A percentile compares a stretch with the other conserved stretches of the same genome.
Conservation (phyloP, 1,140 invertebrate species). For the Conopomorpha cramerella region DNA sequence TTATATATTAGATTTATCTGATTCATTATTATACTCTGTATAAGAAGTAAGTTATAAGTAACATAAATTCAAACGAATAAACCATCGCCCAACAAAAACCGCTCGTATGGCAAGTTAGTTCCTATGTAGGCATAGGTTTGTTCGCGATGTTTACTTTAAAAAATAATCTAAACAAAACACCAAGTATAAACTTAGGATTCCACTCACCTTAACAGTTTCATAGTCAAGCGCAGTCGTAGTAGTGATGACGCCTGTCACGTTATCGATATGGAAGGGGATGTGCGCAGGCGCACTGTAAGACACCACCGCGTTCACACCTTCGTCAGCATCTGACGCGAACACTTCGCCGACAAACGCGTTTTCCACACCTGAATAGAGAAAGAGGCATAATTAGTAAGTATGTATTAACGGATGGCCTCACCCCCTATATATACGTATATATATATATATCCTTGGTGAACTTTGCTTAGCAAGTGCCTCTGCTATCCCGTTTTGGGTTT, state of each 20-base stretch:
- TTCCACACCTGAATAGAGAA: slow-evolving; percentile 23
- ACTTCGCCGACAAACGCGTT: slow-evolving; percentile 67
- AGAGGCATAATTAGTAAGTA: too few species aligned
- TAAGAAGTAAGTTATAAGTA: background rate
- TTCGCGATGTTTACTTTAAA: too few species aligned
- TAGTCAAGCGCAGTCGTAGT: slow-evolving; percentile 82
- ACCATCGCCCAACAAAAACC: too few species aligned
- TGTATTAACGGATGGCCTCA: too few species aligned
- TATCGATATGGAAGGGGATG: slow-evolving; percentile 79
- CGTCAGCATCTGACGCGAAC: slow-evolving; percentile 82
- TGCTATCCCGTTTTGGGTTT: too few species aligned
- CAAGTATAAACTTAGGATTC: background rate
- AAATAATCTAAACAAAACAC: background rate
- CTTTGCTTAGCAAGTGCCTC: too few species aligned
- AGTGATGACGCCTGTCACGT: slow-evolving; percentile 76
- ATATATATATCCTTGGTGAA: too few species aligned
- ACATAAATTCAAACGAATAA: background rate
- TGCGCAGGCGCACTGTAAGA: slow-evolving; percentile 76
- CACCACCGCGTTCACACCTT: slow-evolving; percentile 68
- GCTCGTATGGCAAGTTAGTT: too few species aligned
- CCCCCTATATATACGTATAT: too few species aligned
- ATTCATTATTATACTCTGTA: too few species aligned
- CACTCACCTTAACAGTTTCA: slow-evolving; percentile 75
- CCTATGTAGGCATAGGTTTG: too few species aligned
- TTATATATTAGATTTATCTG: too few species aligned